Base-by-base conservation (phyloP, 1,140 invertebrate genomes). In the Anastrepha obliqua region DNA sequence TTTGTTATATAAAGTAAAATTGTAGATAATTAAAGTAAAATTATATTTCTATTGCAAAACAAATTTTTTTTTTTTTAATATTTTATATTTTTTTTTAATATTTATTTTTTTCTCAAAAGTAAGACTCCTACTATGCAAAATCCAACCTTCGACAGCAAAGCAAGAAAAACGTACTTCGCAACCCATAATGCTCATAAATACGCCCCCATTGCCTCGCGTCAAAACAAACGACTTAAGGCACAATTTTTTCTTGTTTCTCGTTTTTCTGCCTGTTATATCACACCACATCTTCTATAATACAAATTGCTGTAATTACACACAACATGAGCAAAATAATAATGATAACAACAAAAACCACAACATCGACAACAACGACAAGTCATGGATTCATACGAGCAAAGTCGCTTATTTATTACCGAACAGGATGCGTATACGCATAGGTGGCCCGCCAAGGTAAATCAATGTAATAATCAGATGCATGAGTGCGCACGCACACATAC, bases 341-440 rank as follows among this genome's bases (percentile, higher is more conserved):
- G 55, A 81, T 13, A 81, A 29, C 29, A 67, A 29, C 7, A 67
- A 39, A 67, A 70, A 29, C 60, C 0, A 29, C 29, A 0, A 29
- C 29, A 29, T 0, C n/a, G n/a, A 29, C 29, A 0, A 29, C 29
- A 29, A 29, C n/a, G n/a, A 2, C 13, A 74, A 74, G 39, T 74
- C 70, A 74, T 51, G n/a, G 13, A 74, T 15, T 64, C 60, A 8
- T 58, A 58, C 29, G 42, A 47, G 15, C 67, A 74, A 81, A 81
- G 11, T 81, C 47, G 74, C 47, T 81, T 81, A 81, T 81, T 81
- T 81, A 81, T 81, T 81, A 58, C 74, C 47, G 44, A 58, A 81
- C 47, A 55, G 74, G 74, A 81, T 81, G 74, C 44, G 74, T 81
- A 81, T 81, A 81, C 74, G 74, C 74, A 81, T 51, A 81, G 74